These are phyloP conservation scores for Orthonyx spaldingii DNA, from an alignment of 2,113 vertebrate genomes.

Conservation along the genomic window DNA sequence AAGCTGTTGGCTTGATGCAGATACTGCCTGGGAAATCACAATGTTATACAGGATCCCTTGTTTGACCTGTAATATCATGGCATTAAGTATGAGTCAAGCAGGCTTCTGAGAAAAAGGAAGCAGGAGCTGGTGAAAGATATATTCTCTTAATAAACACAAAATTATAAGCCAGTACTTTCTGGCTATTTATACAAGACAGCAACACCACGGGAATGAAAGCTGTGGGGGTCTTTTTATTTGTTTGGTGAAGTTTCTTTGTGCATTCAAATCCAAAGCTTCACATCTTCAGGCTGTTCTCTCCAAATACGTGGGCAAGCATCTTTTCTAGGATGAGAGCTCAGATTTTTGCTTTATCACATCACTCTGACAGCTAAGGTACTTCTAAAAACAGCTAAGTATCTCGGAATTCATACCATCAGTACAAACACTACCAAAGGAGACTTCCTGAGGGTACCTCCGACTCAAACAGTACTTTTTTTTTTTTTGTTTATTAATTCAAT, in stretches of 20 bases:
- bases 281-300: not conserved
- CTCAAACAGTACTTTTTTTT: not conserved
- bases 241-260: not conserved
- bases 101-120: not conserved
- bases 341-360: not conserved
- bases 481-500: slow-evolving; percentile 24
- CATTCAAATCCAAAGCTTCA: not conserved
- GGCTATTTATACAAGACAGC: not conserved
- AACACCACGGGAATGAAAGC: not conserved
- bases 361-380: not conserved
- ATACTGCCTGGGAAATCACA: not conserved
- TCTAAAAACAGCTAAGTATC: not conserved
- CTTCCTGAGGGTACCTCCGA: slow-evolving; percentile 2
- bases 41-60: not conserved
- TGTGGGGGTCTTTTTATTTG: not conserved
- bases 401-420: not conserved
- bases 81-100: not conserved
- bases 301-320: not conserved
- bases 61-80: not conserved
- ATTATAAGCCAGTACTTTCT: not conserved
- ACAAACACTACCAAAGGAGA: not conserved
- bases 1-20: not conserved
- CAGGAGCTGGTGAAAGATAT: not conserved
- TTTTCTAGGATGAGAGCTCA: not conserved
- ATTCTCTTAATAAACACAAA: not conserved